A percentile compares a stretch with the other conserved stretches of the same genome.
These are phyloP conservation scores for Thymelicus acteon DNA, from an alignment of 2,888 invertebrate genomes.

Conservation along the genomic window DNA sequence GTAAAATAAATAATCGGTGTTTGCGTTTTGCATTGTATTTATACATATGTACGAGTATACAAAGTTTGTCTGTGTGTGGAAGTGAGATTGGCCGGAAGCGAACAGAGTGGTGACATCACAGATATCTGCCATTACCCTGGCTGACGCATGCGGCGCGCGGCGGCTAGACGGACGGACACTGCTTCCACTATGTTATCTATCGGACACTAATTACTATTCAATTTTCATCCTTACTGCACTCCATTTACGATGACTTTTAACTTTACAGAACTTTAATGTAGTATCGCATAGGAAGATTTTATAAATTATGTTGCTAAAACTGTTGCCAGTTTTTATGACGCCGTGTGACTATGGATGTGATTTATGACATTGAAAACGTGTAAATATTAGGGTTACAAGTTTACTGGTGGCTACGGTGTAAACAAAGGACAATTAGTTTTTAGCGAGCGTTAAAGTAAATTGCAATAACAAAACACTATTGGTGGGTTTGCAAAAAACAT, in stretches of 20 bases:
- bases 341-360: conserved; percentile 8
- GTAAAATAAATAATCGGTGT: conserved; percentile 29
- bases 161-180: conserved; percentile 32
- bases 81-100: conserved; percentile 41
- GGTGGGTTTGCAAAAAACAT: conserved; percentile 59
- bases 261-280: neutral
- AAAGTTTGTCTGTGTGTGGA: conserved; percentile 31
- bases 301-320: neutral
- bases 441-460: conserved; percentile 47
- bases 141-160: conserved; percentile 43
- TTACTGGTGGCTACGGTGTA: conserved; percentile 46
- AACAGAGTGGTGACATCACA: conserved; percentile 56
- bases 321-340: conserved; percentile 8
- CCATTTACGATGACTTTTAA: neutral
- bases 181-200: conserved; percentile 11
- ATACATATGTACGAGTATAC: conserved; percentile 16
- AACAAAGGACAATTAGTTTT: conserved; percentile 49
- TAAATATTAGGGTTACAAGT: conserved; percentile 29
- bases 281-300: neutral
- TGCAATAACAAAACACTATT: conserved; percentile 46
- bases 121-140: conserved; percentile 50
- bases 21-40: conserved; percentile 20
- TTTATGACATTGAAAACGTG: conserved; percentile 19
- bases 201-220: conserved; percentile 23
- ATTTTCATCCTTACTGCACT: conserved; percentile 22